phyloP scores from a whole-genome alignment of 2,113 vertebrate genomes.

The Pipra filicauda region DNA sequence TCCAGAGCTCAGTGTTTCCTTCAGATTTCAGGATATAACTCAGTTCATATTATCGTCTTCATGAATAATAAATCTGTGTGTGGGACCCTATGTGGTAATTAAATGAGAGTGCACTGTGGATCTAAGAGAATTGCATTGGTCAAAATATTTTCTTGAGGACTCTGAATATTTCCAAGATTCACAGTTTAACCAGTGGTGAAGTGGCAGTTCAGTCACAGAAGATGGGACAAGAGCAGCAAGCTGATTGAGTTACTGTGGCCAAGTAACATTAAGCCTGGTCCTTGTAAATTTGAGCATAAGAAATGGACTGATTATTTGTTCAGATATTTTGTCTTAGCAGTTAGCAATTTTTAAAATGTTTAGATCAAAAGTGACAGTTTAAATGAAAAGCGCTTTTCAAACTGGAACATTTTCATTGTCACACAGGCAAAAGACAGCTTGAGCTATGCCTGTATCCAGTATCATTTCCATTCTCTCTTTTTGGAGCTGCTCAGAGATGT shows the following conservation, averaged over 20 bases:
- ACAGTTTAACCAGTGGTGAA: not conserved
- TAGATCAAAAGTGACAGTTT: not conserved
- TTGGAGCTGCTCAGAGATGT: not conserved
- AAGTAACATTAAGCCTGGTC: not conserved
- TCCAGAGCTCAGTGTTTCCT: not conserved
- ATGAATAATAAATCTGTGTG: not conserved
- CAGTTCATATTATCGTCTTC: not conserved
- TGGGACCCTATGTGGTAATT: not conserved
- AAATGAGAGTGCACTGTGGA: not conserved
- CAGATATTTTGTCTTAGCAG: not conserved
- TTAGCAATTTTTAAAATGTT: not conserved
- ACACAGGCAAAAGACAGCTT: not conserved
- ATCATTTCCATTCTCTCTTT: not conserved
- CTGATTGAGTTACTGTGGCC: not conserved
- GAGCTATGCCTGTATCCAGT: not conserved
- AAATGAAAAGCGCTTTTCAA: not conserved
- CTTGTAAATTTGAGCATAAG: not conserved
- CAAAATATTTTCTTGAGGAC: not conserved
- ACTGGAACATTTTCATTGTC: not conserved
- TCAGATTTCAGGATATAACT: not conserved
- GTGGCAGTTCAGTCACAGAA: not conserved
- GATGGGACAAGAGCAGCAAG: not conserved
- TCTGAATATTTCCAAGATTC: not conserved
- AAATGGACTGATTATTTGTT: not conserved
- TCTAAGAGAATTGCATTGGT: not conserved